Evolutionary conservation across 2,888 invertebrate species (phyloP), one percentile per base, ranked within the genome.

Genomic region (Allolobophora icterica): DNA sequence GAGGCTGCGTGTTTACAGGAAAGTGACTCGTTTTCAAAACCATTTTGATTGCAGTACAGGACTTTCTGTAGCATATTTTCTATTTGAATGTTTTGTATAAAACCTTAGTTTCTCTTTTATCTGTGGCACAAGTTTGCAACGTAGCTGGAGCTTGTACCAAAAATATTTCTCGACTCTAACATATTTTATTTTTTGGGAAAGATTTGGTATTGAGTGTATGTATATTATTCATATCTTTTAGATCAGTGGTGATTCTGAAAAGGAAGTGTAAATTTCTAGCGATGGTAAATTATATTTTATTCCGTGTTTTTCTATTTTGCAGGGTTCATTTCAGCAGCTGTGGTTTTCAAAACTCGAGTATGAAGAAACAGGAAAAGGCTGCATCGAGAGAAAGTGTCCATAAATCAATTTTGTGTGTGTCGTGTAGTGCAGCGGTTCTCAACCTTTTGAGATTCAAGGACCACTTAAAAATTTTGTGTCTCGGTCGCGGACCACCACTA

Each of bases 321-420:
- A 96, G 96, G 99, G 99, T 19, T 98, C 99, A 34, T 99, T 99
- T 96, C 99, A 99, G 95, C 99, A 99, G 96, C 99, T 99, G 98
- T 99, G 99, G 99, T 98, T 99, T 94, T 99, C 99, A 0, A 98
- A 98, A 94, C 99, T 99, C 95, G 99, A 99, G 95, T 99, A 99
- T 95, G 99, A 99, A 94, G 99, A 99, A 95, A 97, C 97, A 0
- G 99, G 99, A 40, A 99, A 98, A 95, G 97, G 97, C 83, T 99
- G 99, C 96, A 97, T 99, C 87, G 99, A 99, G 94, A 96, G 99
- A 94, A 99, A 99, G 94, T 97, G 96, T 94, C 96, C 96, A 5
- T 96, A 93, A 94, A 15, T 71, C 71, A 1, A 0, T 8, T 71
- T 71, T 71, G 1, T 24, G 42, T 52, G 52, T 52, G 24, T 71